phyloP scores from a whole-genome alignment of 1,140 invertebrate genomes.

The Dinothrombium tinctorium region DNA sequence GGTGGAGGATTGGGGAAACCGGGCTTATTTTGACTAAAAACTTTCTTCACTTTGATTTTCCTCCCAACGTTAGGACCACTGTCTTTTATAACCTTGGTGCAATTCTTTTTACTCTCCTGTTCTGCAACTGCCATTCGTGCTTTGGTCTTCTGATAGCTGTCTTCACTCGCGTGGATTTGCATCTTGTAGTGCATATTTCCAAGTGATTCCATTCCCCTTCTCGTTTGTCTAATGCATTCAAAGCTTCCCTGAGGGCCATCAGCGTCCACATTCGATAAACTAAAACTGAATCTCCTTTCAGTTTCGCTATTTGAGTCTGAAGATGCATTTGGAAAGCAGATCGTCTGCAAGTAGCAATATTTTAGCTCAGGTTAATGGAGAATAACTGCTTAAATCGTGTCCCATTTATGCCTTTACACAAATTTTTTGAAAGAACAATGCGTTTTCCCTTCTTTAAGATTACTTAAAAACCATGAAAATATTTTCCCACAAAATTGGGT shows the following conservation, averaged over 20 bases:
- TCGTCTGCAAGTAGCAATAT: no score
- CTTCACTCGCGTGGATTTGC: conserved; percentile 72
- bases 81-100: conserved; percentile 68
- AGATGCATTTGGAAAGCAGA: neutral
- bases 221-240: conserved; percentile 36
- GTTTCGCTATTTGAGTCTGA: neutral
- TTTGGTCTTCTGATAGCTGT: conserved; percentile 71
- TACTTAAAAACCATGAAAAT: no score
- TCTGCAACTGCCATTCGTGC: conserved; percentile 66
- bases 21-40: neutral
- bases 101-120: conserved; percentile 72
- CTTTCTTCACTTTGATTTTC: conserved; percentile 17
- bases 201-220: conserved; percentile 25
- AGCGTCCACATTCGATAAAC: conserved; percentile 47
- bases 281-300: conserved; percentile 23
- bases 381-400: no score
- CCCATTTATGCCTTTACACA: no score
- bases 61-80: conserved; percentile 56
- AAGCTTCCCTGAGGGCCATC: conserved; percentile 66
- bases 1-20: neutral
- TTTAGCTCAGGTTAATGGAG: no score
- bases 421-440: no score
- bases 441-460: no score
- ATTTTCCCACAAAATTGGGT: no score
- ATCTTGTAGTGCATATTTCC: conserved; percentile 58